A percentile compares a stretch with the other conserved stretches of the same genome.
Evolutionary conservation across 1,140 invertebrate species (phyloP).

Genomic region (Lanistes nyassanus): DNA sequence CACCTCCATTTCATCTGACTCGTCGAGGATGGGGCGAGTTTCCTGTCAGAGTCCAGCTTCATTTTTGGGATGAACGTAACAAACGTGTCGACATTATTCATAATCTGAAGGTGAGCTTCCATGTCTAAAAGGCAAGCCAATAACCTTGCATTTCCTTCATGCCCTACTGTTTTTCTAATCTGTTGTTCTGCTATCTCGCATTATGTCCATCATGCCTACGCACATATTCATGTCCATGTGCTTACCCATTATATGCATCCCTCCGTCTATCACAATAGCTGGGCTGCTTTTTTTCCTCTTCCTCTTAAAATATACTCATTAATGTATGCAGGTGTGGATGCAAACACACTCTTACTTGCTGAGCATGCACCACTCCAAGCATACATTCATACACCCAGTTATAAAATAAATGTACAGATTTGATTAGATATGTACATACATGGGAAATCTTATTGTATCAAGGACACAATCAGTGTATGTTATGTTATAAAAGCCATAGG

Average conservation of each 20-base stretch:
- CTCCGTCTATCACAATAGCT: neutral
- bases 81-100: constrained; percentile 85
- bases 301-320: neutral
- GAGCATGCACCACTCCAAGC: no score
- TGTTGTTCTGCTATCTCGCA: neutral
- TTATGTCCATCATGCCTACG: neutral
- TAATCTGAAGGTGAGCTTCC: constrained; percentile 73
- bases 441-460: neutral
- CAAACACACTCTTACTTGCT: no score
- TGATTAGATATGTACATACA: neutral
- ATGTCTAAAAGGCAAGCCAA: neutral
- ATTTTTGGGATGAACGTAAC: constrained; percentile 80
- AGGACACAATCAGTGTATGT: neutral
- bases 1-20: constrained; percentile 83
- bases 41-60: constrained; percentile 82
- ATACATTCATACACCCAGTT: no score
- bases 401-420: no score
- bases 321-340: neutral
- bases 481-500: neutral
- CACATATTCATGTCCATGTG: neutral
- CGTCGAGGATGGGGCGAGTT: constrained; percentile 92
- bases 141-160: neutral
- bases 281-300: no score
- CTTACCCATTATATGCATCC: neutral
- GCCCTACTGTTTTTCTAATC: neutral